A percentile compares a stretch with the other conserved stretches of the same genome.
phyloP scores from a whole-genome alignment of 1,140 invertebrate genomes.

The Drosophila funebris region DNA sequence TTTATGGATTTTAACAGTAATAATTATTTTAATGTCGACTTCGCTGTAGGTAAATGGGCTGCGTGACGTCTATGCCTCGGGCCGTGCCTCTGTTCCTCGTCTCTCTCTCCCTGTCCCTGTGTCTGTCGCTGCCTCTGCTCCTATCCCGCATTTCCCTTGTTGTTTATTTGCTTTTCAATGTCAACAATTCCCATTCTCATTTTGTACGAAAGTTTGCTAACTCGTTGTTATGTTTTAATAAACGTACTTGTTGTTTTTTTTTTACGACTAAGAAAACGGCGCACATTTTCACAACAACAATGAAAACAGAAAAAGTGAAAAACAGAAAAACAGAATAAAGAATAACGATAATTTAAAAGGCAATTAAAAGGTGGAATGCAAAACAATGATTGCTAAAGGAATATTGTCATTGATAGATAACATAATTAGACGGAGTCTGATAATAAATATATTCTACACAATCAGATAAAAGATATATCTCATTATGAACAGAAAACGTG shows the following conservation, averaged over 20 bases:
- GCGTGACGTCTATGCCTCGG: slow-evolving; percentile 27
- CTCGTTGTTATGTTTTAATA: slow-evolving; percentile 29
- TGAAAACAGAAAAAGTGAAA: background rate
- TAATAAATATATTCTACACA: too few relatives aligned
- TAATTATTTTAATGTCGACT: slow-evolving; percentile 77
- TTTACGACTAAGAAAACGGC: slow-evolving; percentile 24
- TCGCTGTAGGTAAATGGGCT: slow-evolving; percentile 74
- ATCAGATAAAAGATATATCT: background rate
- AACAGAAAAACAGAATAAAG: background rate
- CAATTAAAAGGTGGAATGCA: slow-evolving; percentile 7
- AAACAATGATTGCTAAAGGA: background rate
- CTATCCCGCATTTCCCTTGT: too few relatives aligned
- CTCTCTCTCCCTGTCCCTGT: background rate
- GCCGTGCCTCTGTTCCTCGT: background rate
- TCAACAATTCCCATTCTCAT: slow-evolving; percentile 29
- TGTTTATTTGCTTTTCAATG: slow-evolving; percentile 56
- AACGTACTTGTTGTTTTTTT: slow-evolving; percentile 29
- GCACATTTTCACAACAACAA: background rate
- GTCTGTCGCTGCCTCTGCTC: background rate
- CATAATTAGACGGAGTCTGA: too few relatives aligned
- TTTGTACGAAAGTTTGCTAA: slow-evolving; percentile 18
- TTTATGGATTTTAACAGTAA: slow-evolving; percentile 80
- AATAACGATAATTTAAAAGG: slow-evolving; percentile 7
- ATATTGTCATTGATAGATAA: too few relatives aligned
- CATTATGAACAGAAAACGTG: background rate